Evolutionary conservation across 2,113 vertebrate genomes (phyloP).

Genomic region (Tonatia bakeri): DNA sequence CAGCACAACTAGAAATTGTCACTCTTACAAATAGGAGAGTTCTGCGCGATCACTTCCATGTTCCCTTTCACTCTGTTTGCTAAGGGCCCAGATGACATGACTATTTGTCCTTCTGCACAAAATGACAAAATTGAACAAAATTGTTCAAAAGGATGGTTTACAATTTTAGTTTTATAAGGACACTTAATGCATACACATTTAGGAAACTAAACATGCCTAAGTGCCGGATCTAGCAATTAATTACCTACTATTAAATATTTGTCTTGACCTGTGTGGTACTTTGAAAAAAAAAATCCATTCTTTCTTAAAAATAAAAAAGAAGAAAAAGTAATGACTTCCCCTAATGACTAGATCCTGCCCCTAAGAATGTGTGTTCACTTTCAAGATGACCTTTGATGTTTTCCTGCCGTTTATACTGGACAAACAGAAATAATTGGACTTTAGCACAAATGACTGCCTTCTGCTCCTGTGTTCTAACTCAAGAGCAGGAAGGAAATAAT

Average conservation of each 20-base stretch:
- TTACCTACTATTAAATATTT: neutral
- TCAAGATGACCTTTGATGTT: neutral
- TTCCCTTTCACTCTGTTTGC: neutral
- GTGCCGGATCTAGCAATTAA: neutral
- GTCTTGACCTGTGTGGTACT: neutral
- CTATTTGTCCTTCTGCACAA: neutral
- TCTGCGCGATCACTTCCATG: neutral
- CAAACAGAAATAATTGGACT: neutral
- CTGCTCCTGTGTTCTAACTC: neutral
- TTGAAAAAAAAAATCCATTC: neutral
- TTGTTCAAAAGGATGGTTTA: neutral
- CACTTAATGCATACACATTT: neutral
- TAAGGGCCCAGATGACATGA: neutral
- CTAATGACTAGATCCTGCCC: neutral
- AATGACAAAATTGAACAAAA: neutral
- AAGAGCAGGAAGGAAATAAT: neutral
- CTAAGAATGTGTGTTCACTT: neutral
- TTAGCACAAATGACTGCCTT: neutral
- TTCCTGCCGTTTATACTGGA: neutral
- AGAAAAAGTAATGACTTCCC: neutral
- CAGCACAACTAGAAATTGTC: neutral
- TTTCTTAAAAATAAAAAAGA: slow-evolving; percentile 6
- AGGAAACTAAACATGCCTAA: neutral
- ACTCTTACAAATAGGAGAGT: neutral
- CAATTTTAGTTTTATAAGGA: slow-evolving; percentile 14